Evolutionary conservation across 2,888 invertebrate species (phyloP), one percentile per base, ranked within the genome.

Genomic region (Podabrus alpinus): DNA sequence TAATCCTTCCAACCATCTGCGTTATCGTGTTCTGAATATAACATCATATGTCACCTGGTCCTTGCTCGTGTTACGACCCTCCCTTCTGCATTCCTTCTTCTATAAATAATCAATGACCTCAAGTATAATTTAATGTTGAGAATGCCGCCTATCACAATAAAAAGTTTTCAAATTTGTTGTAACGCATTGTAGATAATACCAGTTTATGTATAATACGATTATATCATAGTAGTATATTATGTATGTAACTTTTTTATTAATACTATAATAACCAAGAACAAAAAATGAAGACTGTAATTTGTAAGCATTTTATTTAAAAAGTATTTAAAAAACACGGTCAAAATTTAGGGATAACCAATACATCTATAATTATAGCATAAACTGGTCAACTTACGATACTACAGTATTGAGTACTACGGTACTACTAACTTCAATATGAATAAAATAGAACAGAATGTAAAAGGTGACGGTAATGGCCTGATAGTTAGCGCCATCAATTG

Each of bases 41-140:
- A 73, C 68, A 76, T 74, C 71, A 76, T 45, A 71, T 76, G 74
- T 76, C 76, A 76, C 73, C 74, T 72, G 71, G 71, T 69, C 69
- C 73, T 73, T 67, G 73, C 62, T 70, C 69, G 62, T 73, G 67
- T 73, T 73, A 70, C 73, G 45, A 70, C 67, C 69, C 67, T 66
- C 69, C 69, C 69, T 66, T 45, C 15, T 24, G 16, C 25, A 70
- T 70, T 73, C 61, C 60, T 73, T 68, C 59, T 69, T 19, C 60
- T 24, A 70, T 73, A 73, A 70, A 73, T 73, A 73, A 73, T 73
- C 73, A 24, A 73, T 73, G 64, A 21, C 61, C 16, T 24, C 59
- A 68, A 67, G 66, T 29, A 29, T 64, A 68, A 29, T 24, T 59
- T 59, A 21, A 59, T 21, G 15, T 66, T 66, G 66, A 59, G 21